phyloP scores from a whole-genome alignment of 2,797 vertebrate species.

The Synaphobranchus kaupii region DNA sequence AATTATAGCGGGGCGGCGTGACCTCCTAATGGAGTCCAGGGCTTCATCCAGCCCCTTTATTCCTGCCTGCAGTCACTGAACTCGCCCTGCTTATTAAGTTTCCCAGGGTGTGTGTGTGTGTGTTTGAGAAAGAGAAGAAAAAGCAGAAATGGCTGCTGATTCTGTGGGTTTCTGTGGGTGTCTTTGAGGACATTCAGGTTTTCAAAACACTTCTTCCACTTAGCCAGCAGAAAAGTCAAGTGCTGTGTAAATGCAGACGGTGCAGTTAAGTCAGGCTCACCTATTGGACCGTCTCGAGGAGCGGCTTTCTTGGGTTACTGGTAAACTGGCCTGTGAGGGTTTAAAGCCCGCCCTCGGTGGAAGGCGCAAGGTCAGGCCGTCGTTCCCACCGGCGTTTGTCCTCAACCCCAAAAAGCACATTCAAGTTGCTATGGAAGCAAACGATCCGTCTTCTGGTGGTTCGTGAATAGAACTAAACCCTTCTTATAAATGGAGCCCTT shows the following conservation, averaged over 20 bases:
- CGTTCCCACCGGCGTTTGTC: background rate
- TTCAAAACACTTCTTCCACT: background rate
- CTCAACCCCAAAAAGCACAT: conserved; percentile 24
- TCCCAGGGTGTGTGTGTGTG: conserved; percentile 18
- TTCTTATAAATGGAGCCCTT: background rate
- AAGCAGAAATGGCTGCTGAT: background rate
- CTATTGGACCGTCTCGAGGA: conserved; percentile 25
- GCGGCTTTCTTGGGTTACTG: conserved; percentile 31
- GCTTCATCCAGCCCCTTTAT: conserved; percentile 25
- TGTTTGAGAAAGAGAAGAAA: background rate
- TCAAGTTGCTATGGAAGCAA: conserved; percentile 21
- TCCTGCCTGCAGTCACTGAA: background rate
- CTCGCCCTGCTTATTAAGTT: background rate
- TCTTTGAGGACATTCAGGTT: background rate
- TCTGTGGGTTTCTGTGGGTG: background rate
- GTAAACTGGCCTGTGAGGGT: conserved; percentile 27
- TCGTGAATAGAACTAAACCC: conserved; percentile 11
- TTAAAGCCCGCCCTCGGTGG: conserved; percentile 15
- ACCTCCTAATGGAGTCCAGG: conserved; percentile 45
- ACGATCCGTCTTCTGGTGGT: conserved; percentile 13
- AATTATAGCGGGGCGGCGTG: conserved; percentile 37
- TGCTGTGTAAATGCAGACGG: background rate
- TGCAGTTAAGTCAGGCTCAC: conserved; percentile 19
- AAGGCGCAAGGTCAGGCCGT: conserved; percentile 23
- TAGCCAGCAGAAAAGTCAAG: background rate